phyloP scores from a whole-genome alignment of 2,113 vertebrate species.

The Rhinogobius similis region DNA sequence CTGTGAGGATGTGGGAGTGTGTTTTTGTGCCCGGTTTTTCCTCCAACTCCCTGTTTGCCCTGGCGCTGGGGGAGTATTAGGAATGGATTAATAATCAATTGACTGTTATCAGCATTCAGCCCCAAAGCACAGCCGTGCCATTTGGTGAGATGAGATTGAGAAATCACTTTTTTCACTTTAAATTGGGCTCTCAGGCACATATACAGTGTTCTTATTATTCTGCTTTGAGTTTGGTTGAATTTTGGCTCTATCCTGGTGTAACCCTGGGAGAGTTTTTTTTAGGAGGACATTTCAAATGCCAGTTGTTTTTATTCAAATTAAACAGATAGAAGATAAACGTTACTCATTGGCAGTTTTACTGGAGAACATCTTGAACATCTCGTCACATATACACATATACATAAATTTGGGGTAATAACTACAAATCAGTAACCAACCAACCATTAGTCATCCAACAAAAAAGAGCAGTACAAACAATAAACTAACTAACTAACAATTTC shows the following conservation, averaged over 20 bases:
- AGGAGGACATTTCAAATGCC: background rate
- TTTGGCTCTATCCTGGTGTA: slow-evolving; percentile 17
- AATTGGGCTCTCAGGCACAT: slow-evolving; percentile 31
- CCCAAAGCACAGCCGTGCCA: slow-evolving; percentile 48
- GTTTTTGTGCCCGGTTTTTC: slow-evolving; percentile 44
- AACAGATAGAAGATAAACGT: no score
- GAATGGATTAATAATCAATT: slow-evolving; percentile 79
- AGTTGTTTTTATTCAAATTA: background rate
- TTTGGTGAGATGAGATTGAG: slow-evolving; percentile 59
- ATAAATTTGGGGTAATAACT: no score
- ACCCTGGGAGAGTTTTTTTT: background rate
- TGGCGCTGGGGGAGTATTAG: slow-evolving; percentile 62
- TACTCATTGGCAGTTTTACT: no score
- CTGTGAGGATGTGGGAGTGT: slow-evolving; percentile 50
- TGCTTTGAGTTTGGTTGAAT: slow-evolving; percentile 25
- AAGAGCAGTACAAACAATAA: no score
- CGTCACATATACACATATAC: no score
- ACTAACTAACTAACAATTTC: no score
- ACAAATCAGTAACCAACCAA: no score
- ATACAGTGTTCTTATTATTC: slow-evolving; percentile 29
- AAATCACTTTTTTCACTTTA: slow-evolving; percentile 46
- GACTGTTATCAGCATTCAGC: slow-evolving; percentile 65
- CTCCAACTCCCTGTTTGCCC: slow-evolving; percentile 61
- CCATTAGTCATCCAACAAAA: no score
- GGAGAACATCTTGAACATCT: no score